Evolutionary conservation across 2,797 vertebrate genomes (phyloP).

Genomic region (Anabas testudineus): DNA sequence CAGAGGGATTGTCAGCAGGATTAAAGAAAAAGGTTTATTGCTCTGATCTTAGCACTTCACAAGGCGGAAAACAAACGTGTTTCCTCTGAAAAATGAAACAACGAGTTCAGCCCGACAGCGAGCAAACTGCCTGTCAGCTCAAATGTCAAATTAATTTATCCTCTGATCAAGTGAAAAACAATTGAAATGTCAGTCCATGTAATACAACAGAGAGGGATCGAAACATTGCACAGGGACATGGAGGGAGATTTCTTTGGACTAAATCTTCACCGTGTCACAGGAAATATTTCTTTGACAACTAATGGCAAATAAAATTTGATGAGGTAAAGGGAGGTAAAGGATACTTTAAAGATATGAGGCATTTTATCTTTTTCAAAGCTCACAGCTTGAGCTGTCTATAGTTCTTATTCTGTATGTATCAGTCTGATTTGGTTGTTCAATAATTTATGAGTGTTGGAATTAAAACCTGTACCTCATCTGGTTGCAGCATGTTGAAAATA

Average conservation of each 20-base stretch:
- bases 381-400: not conserved
- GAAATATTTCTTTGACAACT: constrained; percentile 6
- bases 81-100: constrained; percentile 69
- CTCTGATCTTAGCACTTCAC: constrained; percentile 66
- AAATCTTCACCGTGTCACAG: constrained; percentile 17
- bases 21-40: constrained; percentile 42
- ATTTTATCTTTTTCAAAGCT: constrained; percentile 2
- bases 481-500: constrained; percentile 9
- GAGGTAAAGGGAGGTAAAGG: not conserved
- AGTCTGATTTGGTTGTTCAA: constrained; percentile 17
- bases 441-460: constrained; percentile 1
- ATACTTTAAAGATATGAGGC: constrained; percentile 12
- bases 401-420: not conserved
- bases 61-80: constrained; percentile 55
- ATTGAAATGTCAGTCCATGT: constrained; percentile 76
- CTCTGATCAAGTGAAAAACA: constrained; percentile 79
- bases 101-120: constrained; percentile 36
- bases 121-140: constrained; percentile 73
- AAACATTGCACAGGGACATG: constrained; percentile 15
- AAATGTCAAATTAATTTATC: constrained; percentile 84
- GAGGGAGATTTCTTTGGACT: constrained; percentile 14
- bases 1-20: constrained; percentile 49
- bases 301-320: not conserved
- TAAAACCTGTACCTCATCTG: not conserved
- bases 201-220: constrained; percentile 52